phyloP scores from a whole-genome alignment of 2,888 invertebrate species.

The Catocala fraxini region DNA sequence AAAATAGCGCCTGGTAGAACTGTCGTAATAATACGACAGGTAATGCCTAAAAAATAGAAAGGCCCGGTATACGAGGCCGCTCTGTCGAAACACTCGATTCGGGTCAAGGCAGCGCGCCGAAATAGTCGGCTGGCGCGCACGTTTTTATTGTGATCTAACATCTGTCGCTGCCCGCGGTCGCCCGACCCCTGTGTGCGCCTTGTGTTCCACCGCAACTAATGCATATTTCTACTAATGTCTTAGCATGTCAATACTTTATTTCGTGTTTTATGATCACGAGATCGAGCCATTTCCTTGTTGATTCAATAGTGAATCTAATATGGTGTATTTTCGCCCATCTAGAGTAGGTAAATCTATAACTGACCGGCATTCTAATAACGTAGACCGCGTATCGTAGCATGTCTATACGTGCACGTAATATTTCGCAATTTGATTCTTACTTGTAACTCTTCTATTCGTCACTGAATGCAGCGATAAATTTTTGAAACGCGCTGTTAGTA shows the following conservation, averaged over 20 bases:
- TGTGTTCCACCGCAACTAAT: constrained; percentile 28
- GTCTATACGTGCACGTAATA: no score
- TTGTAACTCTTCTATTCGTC: no score
- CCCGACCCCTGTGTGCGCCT: constrained; percentile 51
- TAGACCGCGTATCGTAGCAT: no score
- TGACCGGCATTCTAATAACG: no score
- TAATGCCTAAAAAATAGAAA: constrained; percentile 88
- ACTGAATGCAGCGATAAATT: no score
- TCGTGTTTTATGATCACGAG: no score
- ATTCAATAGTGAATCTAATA: no score
- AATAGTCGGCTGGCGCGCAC: constrained; percentile 85
- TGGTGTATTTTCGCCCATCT: no score
- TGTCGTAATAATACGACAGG: constrained; percentile 87
- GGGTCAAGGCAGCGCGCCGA: constrained; percentile 87
- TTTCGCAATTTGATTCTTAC: background rate
- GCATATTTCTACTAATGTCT: constrained; percentile 12
- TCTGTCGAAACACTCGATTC: constrained; percentile 86
- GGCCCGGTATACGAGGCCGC: constrained; percentile 87
- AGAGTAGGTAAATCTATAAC: no score
- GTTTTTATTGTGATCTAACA: constrained; percentile 87
- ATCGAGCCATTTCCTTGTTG: no score
- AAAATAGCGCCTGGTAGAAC: constrained; percentile 80
- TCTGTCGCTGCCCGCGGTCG: constrained; percentile 76
- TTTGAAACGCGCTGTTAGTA: background rate
- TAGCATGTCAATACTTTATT: background rate